Conservation (phyloP, 92 coral and sea anemone species). For the Actinernus sp. region DNA sequence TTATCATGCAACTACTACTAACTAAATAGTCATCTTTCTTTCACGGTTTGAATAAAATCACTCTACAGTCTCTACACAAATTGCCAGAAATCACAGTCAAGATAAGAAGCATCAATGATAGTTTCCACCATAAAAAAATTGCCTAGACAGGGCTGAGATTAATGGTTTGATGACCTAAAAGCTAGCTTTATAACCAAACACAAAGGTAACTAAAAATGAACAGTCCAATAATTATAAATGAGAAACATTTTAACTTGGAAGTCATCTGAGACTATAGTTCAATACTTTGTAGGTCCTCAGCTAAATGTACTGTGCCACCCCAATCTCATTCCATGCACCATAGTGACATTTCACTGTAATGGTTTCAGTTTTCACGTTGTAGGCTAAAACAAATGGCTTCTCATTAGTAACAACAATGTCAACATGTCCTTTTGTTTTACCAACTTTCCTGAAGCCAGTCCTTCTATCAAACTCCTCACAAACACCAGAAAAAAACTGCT, state of each 20-base stretch:
- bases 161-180: too few relatives aligned
- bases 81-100: too few relatives aligned
- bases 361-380: slow-evolving; percentile 34
- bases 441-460: slow-evolving; percentile 16
- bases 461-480: slow-evolving; percentile 28
- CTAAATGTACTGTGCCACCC: slow-evolving; percentile 57
- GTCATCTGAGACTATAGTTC: background rate
- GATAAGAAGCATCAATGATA: too few relatives aligned
- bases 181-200: background rate
- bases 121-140: too few relatives aligned
- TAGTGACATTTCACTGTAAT: slow-evolving; percentile 44
- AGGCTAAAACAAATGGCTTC: slow-evolving; percentile 37
- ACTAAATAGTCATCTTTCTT: too few relatives aligned
- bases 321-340: slow-evolving; percentile 59
- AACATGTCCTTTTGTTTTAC: slow-evolving; percentile 44
- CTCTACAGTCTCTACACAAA: too few relatives aligned
- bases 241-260: background rate
- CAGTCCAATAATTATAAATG: background rate
- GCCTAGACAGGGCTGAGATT: too few relatives aligned
- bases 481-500: slow-evolving; percentile 62
- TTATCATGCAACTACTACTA: too few relatives aligned
- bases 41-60: too few relatives aligned
- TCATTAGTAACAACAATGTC: slow-evolving; percentile 39
- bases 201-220: background rate
- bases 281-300: slow-evolving; percentile 9